Percentiles rank a stretch among this genome's conserved stretches.
phyloP scores from a whole-genome alignment of 2,113 vertebrate species.

The Cricetomys ansorgei region DNA sequence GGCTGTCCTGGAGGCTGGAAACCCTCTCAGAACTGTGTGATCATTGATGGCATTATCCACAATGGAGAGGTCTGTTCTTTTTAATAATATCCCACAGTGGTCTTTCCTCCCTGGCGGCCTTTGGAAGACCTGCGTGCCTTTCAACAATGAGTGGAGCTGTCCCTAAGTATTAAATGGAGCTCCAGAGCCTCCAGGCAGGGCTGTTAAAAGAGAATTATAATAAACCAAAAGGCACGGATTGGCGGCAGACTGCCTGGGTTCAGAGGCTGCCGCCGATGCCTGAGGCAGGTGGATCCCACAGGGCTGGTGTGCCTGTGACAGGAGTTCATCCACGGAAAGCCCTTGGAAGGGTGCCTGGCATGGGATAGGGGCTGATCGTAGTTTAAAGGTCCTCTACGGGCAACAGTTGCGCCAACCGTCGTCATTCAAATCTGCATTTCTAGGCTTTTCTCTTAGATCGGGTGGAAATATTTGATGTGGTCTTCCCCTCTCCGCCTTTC shows the following conservation, averaged over 20 bases:
- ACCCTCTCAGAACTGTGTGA: not conserved
- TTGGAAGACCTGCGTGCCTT: conserved; percentile 2
- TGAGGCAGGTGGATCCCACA: not conserved
- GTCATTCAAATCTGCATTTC: not conserved
- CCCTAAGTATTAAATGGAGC: conserved; percentile 15
- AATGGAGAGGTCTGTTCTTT: not conserved
- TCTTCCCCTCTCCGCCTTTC: not conserved
- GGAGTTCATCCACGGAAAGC: not conserved
- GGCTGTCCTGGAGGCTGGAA: not conserved
- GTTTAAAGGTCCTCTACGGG: not conserved
- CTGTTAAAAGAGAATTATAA: conserved; percentile 12
- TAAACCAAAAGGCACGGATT: not conserved
- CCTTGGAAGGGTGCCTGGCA: not conserved
- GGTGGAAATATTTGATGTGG: not conserved
- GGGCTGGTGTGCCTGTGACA: not conserved
- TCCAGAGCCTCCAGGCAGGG: not conserved
- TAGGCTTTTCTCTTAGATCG: not conserved
- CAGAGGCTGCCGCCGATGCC: not conserved
- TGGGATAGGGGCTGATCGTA: rapidly evolving
- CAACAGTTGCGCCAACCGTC: not conserved
- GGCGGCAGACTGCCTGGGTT: not conserved
- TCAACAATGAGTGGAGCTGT: not conserved
- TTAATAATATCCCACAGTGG: not conserved
- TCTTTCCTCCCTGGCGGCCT: not conserved
- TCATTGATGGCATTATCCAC: not conserved